Conservation (phyloP, 1,140 invertebrate species). For the Diprion similis region DNA sequence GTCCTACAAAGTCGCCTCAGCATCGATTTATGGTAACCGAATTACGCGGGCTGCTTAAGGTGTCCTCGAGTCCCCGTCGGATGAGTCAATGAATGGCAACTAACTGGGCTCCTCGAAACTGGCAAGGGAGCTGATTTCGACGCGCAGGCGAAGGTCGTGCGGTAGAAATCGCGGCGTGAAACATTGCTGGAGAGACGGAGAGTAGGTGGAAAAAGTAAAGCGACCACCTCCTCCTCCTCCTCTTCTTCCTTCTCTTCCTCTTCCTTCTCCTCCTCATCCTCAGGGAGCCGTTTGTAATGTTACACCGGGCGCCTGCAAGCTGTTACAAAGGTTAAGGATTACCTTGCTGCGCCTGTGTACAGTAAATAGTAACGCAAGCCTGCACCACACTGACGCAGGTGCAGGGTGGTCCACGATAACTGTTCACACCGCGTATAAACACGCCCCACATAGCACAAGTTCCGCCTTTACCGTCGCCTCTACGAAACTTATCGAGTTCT, state of each 20-base stretch:
- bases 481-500: no score
- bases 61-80: no score
- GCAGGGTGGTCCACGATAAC: no score
- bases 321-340: slow-evolving; percentile 17
- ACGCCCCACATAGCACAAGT: no score
- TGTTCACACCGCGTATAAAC: no score
- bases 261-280: neutral
- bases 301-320: slow-evolving; percentile 20
- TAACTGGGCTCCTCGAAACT: no score
- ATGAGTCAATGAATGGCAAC: no score
- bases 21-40: slow-evolving; percentile 27
- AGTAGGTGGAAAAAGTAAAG: slow-evolving; percentile 10
- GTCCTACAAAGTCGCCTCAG: slow-evolving; percentile 1
- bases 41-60: slow-evolving; percentile 14
- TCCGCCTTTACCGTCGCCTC: no score
- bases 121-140: no score
- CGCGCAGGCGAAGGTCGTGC: slow-evolving; percentile 14
- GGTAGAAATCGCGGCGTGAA: slow-evolving; percentile 10
- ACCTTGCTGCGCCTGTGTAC: neutral
- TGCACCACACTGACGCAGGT: no score
- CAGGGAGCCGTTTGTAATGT: slow-evolving; percentile 18
- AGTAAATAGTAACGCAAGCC: no score
- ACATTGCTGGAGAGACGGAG: neutral
- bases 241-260: neutral
- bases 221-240: neutral